phyloP scores from a whole-genome alignment of 2,113 vertebrate species.

The Furnarius figulus region DNA sequence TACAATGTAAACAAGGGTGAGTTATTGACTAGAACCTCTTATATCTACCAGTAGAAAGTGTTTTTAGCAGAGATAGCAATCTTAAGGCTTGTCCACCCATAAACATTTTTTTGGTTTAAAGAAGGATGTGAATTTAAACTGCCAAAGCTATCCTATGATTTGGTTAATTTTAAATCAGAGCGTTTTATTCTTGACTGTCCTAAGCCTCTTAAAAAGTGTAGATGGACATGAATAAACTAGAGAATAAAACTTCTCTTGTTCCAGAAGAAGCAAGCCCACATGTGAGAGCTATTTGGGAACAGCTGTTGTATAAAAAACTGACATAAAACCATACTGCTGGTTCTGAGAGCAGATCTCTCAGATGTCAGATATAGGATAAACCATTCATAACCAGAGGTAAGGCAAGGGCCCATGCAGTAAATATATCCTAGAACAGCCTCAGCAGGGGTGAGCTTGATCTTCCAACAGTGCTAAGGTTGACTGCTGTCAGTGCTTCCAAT shows the following conservation, averaged over 20 bases:
- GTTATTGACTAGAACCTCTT: not conserved
- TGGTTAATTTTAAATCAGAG: not conserved
- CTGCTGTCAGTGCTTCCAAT: not conserved
- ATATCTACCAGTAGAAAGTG: not conserved
- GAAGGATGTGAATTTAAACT: not conserved
- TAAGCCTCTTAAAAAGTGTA: not conserved
- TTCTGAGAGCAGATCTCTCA: not conserved
- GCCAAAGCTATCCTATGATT: not conserved
- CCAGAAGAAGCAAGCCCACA: not conserved
- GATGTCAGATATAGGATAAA: not conserved
- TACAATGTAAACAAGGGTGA: not conserved
- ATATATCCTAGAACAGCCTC: not conserved
- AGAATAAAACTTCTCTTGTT: not conserved
- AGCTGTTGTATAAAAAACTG: not conserved
- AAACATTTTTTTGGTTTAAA: not conserved
- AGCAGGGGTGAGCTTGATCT: not conserved
- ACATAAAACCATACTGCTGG: not conserved
- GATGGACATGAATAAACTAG: not conserved
- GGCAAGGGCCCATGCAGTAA: not conserved
- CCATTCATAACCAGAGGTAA: not conserved
- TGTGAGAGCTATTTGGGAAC: not conserved
- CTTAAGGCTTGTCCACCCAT: not conserved
- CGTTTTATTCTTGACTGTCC: not conserved
- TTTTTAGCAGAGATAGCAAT: not conserved
- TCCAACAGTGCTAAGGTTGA: not conserved